These are phyloP conservation scores for Umimayanthus kanabou DNA, from an alignment of 92 coral and sea anemone genomes.

Conservation along the genomic window DNA sequence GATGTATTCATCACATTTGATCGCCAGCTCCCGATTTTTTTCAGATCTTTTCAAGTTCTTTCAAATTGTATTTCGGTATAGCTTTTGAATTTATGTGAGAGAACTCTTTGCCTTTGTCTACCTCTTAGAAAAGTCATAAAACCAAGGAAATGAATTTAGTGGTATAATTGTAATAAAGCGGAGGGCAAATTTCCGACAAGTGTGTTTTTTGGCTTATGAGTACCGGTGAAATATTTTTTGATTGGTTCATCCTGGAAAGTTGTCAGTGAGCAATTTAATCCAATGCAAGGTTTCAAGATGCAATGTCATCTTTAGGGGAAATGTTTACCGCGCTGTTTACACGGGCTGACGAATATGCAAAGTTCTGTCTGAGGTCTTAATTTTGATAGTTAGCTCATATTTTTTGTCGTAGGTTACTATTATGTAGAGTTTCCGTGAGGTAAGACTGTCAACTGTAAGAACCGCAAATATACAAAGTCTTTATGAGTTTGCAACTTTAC, in stretches of 20 bases:
- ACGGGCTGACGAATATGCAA: neutral
- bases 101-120: neutral
- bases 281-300: slow-evolving; percentile 1
- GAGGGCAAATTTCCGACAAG: slow-evolving; percentile 21
- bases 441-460: no score
- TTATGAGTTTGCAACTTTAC: neutral
- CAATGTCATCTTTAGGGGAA: neutral
- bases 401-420: no score
- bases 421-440: neutral
- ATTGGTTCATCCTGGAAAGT: neutral
- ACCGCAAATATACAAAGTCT: neutral
- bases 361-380: neutral
- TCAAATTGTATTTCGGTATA: neutral
- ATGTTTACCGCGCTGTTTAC: neutral
- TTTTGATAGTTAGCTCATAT: neutral
- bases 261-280: neutral
- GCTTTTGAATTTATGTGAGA: neutral
- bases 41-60: neutral
- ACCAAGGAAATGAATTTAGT: neutral
- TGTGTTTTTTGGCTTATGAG: neutral
- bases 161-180: neutral
- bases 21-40: neutral
- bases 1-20: neutral
- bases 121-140: neutral
- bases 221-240: neutral